A percentile compares a stretch with the other conserved stretches of the same genome.
Evolutionary conservation across 1,140 invertebrate genomes (phyloP).

Genomic region (Ostrea edulis): DNA sequence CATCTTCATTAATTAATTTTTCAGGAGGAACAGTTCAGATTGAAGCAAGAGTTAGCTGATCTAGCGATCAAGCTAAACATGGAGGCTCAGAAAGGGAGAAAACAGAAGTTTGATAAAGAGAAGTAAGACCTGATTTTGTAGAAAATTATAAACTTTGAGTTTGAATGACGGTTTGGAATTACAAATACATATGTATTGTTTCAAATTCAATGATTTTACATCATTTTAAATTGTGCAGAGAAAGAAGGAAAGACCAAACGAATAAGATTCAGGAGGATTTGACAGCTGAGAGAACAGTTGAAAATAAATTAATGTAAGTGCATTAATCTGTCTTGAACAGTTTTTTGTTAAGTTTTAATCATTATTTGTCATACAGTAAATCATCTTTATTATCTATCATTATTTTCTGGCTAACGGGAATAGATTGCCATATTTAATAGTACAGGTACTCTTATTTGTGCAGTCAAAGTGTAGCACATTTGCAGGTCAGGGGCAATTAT

Average conservation of each 20-base stretch:
- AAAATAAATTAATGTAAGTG: conserved; percentile 69
- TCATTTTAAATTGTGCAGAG: conserved; percentile 48
- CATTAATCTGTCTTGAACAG: neutral
- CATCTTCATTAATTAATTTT: neutral
- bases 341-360: too few relatives aligned
- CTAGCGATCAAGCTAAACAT: conserved; percentile 74
- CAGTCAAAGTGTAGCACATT: too few relatives aligned
- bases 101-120: conserved; percentile 62
- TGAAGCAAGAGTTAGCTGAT: conserved; percentile 76
- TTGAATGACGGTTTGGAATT: neutral
- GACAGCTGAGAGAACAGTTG: conserved; percentile 55
- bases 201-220: neutral
- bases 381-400: too few relatives aligned
- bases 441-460: too few relatives aligned
- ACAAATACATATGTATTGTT: neutral
- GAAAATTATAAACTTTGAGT: neutral
- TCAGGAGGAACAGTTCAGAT: conserved; percentile 71
- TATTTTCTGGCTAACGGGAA: too few relatives aligned
- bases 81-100: conserved; percentile 75
- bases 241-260: conserved; percentile 60
- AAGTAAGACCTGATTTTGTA: conserved; percentile 45
- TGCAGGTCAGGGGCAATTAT: too few relatives aligned
- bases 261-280: conserved; percentile 67
- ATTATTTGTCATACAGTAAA: too few relatives aligned
- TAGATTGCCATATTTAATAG: too few relatives aligned